Percentiles rank a stretch among this genome's conserved stretches.
Conservation (phyloP, 2,113 vertebrate species). For the Nicator chloris region DNA sequence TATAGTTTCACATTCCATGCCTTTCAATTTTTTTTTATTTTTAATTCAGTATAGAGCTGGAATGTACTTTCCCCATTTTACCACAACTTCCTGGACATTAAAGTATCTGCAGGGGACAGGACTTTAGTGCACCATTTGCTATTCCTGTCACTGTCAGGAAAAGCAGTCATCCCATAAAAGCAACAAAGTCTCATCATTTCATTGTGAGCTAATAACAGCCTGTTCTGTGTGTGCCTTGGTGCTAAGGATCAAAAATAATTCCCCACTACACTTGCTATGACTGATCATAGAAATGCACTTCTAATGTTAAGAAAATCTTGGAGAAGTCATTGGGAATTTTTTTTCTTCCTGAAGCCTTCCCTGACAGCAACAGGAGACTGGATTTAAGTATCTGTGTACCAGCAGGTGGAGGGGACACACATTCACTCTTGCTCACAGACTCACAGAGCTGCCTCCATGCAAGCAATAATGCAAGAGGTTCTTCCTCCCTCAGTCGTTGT, state of each 20-base stretch:
- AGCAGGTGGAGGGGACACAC: neutral
- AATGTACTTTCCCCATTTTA: neutral
- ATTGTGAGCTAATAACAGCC: neutral
- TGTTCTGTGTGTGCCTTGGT: neutral
- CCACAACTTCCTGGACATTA: neutral
- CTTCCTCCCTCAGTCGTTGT: neutral
- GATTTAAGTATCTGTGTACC: neutral
- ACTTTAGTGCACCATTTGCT: neutral
- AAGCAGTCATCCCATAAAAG: neutral
- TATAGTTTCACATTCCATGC: neutral
- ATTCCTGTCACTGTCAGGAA: neutral
- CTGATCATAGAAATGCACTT: neutral
- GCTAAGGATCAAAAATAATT: neutral
- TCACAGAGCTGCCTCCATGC: neutral
- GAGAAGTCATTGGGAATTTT: neutral
- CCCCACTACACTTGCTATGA: neutral
- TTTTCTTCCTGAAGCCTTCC: neutral
- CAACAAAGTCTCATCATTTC: neutral
- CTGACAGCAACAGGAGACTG: neutral
- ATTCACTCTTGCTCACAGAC: neutral
- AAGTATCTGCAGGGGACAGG: neutral
- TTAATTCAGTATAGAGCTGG: neutral
- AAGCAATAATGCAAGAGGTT: neutral
- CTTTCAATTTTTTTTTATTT: neutral
- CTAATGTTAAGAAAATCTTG: neutral